Conservation (phyloP, 2,888 invertebrate species). For the Plebejus melissa region DNA sequence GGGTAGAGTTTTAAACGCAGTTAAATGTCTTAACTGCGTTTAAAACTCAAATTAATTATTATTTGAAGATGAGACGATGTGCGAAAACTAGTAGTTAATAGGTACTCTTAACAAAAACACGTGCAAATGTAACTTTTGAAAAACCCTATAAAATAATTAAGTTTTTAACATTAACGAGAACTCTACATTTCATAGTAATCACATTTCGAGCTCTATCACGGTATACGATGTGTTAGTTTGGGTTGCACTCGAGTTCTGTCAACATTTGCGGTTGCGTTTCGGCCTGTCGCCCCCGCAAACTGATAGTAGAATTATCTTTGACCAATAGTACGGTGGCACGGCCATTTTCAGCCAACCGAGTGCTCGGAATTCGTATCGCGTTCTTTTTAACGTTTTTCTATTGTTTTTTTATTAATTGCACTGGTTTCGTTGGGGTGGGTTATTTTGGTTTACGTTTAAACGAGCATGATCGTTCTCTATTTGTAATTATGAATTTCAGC, state of each 20-base stretch:
- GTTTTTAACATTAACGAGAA: constrained; percentile 37
- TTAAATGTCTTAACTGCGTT: too few species aligned
- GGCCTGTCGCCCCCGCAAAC: constrained; percentile 72
- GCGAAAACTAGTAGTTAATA: not conserved
- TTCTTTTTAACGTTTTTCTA: constrained; percentile 46
- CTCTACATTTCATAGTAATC: constrained; percentile 52
- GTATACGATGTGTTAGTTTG: constrained; percentile 42
- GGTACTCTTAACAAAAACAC: not conserved
- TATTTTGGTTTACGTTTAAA: constrained; percentile 31
- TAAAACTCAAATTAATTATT: too few species aligned
- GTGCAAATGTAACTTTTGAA: not conserved
- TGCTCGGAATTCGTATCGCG: constrained; percentile 53
- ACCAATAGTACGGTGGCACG: constrained; percentile 69
- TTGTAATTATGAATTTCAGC: constrained; percentile 24
- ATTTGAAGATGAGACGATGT: not conserved
- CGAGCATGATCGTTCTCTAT: constrained; percentile 1
- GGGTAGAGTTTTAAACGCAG: not conserved
- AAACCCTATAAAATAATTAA: not conserved
- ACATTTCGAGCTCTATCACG: constrained; percentile 37
- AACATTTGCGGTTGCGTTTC: constrained; percentile 69
- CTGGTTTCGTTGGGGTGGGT: constrained; percentile 33
- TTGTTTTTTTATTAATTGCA: constrained; percentile 39
- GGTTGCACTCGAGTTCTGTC: constrained; percentile 48
- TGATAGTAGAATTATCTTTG: constrained; percentile 75
- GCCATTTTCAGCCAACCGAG: constrained; percentile 68